Conservation (phyloP, 2,113 vertebrate genomes). For the Alligator mississippiensis region DNA sequence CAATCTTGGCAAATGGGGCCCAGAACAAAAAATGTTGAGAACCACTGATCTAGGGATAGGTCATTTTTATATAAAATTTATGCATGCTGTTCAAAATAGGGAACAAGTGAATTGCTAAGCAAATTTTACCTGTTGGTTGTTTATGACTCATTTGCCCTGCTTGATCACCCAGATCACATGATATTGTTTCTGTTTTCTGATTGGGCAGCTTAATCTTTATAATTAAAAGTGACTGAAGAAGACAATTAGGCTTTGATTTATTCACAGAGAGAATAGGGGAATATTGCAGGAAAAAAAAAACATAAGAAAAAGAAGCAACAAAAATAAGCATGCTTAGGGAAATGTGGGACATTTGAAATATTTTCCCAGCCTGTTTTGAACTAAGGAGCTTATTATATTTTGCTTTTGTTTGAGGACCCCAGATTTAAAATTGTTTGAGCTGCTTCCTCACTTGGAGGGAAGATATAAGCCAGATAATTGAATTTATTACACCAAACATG, state of each 20-base stretch:
- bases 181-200: neutral
- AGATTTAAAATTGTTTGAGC: neutral
- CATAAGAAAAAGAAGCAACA: neutral
- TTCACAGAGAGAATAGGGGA: neutral
- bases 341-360: neutral
- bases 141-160: neutral
- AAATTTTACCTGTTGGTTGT: neutral
- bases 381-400: neutral
- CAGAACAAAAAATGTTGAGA: too few relatives aligned
- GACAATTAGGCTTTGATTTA: neutral
- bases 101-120: neutral
- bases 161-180: neutral
- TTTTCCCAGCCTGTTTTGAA: neutral
- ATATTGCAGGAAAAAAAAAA: neutral
- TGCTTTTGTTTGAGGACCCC: neutral
- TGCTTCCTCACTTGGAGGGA: rapidly evolving
- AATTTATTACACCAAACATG: neutral
- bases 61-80: neutral
- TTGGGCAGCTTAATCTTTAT: neutral
- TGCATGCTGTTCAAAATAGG: neutral
- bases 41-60: neutral
- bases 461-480: neutral
- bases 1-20: too few relatives aligned
- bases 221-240: neutral
- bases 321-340: neutral